Percentiles rank a stretch among this genome's conserved stretches.
phyloP scores from a whole-genome alignment of 2,888 invertebrate species.

The Chymomyza fuscimana region DNA sequence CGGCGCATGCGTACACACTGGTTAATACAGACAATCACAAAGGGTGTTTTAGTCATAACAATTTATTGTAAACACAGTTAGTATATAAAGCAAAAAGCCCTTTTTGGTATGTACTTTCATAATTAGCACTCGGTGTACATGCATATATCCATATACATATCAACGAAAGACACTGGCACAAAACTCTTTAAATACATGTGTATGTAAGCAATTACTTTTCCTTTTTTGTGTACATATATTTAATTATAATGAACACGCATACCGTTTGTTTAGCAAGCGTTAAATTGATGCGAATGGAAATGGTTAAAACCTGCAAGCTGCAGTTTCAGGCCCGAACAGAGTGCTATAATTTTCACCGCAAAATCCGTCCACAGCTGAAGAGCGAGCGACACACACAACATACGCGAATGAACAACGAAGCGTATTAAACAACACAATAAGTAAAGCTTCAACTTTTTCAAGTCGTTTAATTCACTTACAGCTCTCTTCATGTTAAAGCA shows the following conservation, averaged over 20 bases:
- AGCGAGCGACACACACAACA: conserved; percentile 51
- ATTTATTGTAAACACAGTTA: conserved; percentile 1
- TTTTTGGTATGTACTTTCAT: conserved; percentile 57
- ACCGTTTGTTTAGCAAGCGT: conserved; percentile 55
- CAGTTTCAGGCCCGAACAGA: conserved; percentile 16
- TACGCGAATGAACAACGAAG: conserved; percentile 61
- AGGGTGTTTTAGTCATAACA: conserved; percentile 25
- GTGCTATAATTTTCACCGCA: conserved; percentile 59
- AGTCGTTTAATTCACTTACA: conserved; percentile 67
- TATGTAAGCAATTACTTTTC: conserved; percentile 51
- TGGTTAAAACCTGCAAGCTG: conserved; percentile 18
- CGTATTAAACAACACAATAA: conserved; percentile 67
- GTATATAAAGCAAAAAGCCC: conserved; percentile 18
- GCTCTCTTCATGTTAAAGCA: conserved; percentile 29
- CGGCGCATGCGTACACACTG: conserved; percentile 44
- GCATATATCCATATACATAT: conserved; percentile 5
- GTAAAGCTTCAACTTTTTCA: conserved; percentile 64
- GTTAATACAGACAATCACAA: conserved; percentile 8
- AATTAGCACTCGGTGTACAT: conserved; percentile 49
- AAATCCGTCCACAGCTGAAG: conserved; percentile 16
- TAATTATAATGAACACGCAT: conserved; percentile 39
- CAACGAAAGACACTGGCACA: conserved; percentile 61
- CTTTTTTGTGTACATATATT: conserved; percentile 18
- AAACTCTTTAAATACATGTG: conserved; percentile 42
- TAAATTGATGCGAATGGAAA: conserved; percentile 38